phyloP scores from a whole-genome alignment of 2,888 invertebrate species.

The Cephus rjabovi region DNA sequence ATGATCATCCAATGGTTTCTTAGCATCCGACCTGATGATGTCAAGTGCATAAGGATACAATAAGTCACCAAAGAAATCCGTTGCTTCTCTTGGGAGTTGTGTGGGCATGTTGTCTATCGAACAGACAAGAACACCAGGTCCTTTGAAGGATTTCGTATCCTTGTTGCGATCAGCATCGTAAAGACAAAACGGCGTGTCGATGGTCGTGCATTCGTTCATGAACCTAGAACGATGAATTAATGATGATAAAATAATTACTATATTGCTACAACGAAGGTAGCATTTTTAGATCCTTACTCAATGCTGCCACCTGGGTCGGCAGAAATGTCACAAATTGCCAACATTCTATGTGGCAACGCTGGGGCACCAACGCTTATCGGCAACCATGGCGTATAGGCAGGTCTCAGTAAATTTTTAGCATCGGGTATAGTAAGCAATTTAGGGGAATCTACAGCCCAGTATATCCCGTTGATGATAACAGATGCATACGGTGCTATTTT shows the following conservation, averaged over 20 bases:
- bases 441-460: conserved; percentile 98
- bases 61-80: conserved; percentile 97
- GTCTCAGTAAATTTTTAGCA: conserved; percentile 91
- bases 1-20: conserved; percentile 81
- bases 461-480: conserved; percentile 97
- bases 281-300: conserved; percentile 68
- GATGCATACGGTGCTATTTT: conserved; percentile 98
- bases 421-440: conserved; percentile 97
- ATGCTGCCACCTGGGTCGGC: conserved; percentile 99
- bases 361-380: conserved; percentile 90
- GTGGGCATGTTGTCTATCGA: conserved; percentile 99
- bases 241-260: no score
- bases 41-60: conserved; percentile 90
- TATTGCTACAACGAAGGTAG: no score
- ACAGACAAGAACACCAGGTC: conserved; percentile 98
- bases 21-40: conserved; percentile 88
- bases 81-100: conserved; percentile 96
- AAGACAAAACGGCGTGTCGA: conserved; percentile 98
- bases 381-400: conserved; percentile 93
- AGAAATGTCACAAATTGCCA: conserved; percentile 98
- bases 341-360: conserved; percentile 88
- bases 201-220: conserved; percentile 99
- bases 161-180: conserved; percentile 99
- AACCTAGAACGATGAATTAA: conserved; percentile 68
- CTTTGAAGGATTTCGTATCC: conserved; percentile 95